Evolutionary conservation across 2,797 vertebrate genomes (phyloP), one percentile per base, ranked within the genome.

Genomic region (Dendrocincla fuliginosa): DNA sequence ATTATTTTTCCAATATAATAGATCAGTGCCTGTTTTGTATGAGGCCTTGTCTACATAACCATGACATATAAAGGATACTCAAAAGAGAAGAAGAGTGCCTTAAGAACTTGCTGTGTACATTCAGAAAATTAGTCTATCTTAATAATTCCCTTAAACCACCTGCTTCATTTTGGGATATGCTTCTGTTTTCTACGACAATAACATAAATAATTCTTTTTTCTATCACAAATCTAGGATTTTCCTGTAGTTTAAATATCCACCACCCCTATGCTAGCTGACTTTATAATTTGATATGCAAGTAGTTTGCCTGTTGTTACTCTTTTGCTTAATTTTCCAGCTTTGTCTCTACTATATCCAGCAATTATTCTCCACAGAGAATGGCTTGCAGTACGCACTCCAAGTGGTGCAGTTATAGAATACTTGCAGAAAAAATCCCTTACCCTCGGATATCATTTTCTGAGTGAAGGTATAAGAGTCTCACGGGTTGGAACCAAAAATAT

Each of bases 191-290:
- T 56, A 28, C 23, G 55, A 82, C 61, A 46, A 35, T 27, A 57
- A 20, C 9, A 53, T 30, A 68, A 28, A 13, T 2, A 1, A 22
- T 19, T 69, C 68, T 18, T 60, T 69, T 69, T 77, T 59, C 18
- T 55, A 33, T 23, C 14, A 32, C 5, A 67, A 47, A 49, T 76
- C 30, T 33, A 11, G 5, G 7, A 56, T 65, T 70, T 81, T 80
- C 20, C 28, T 61, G 11, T 46, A 16, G 6, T 84, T 85, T 86
- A 64, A 32, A 75, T 75, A n/a, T 33, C 39, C 18, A 65, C 10
- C 0, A 0, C 6, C 6, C 8, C 10, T 17, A 13, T 52, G 22
- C 3, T 44, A 70, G 16, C 30, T n/a, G 22, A 19, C 22, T 75
- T 92, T 81, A 50, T 42, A 37, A 4, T 50, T 77, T 39, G 9